These are phyloP conservation scores for Lathronympha strigana DNA, from an alignment of 2,888 invertebrate species.

Conservation along the genomic window DNA sequence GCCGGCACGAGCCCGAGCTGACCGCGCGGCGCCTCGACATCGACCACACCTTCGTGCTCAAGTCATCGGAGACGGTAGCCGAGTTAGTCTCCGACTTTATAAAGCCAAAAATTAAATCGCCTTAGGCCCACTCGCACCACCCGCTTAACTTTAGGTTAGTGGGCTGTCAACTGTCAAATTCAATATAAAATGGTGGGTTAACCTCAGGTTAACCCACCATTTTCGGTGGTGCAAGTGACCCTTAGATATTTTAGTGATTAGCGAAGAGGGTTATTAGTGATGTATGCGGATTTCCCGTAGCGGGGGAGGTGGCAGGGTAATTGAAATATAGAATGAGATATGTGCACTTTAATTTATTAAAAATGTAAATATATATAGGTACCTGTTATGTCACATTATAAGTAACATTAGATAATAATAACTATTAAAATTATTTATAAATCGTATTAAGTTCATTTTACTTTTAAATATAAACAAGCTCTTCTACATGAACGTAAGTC, in stretches of 20 bases:
- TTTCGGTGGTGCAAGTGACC: too few relatives aligned
- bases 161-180: too few relatives aligned
- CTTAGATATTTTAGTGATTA: too few relatives aligned
- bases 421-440: constrained; percentile 28
- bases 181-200: too few relatives aligned
- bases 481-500: constrained; percentile 22
- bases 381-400: constrained; percentile 35
- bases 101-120: constrained; percentile 48
- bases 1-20: constrained; percentile 61
- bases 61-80: constrained; percentile 84
- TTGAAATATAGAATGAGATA: constrained; percentile 54
- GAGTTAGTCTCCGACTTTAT: constrained; percentile 65
- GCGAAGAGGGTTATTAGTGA: neutral
- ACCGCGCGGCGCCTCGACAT: constrained; percentile 61
- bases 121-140: too few relatives aligned
- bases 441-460: constrained; percentile 28
- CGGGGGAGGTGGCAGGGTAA: neutral
- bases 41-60: constrained; percentile 93
- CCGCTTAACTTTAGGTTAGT: too few relatives aligned
- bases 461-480: constrained; percentile 34
- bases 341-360: constrained; percentile 75
- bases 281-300: neutral
- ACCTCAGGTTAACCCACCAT: too few relatives aligned
- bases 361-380: constrained; percentile 47
- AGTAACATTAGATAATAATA: constrained; percentile 30